Base-by-base conservation (phyloP, 2,113 vertebrate species). In the Hemicordylus capensis region DNA sequence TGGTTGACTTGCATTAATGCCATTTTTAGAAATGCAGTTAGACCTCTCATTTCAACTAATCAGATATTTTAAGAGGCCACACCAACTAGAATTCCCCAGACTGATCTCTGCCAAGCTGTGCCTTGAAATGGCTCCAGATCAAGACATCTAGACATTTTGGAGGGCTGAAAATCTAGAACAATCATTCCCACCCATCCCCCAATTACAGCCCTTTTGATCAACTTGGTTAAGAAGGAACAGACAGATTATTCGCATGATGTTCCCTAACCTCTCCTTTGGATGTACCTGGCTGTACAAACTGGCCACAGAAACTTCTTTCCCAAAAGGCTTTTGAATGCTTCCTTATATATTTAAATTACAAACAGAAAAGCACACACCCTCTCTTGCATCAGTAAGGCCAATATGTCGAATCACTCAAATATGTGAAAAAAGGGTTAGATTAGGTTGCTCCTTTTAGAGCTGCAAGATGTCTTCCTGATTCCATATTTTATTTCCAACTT, bases 291-390 rank as follows among this genome's bases (percentile, higher is more conserved):
- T 77, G 58, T 44, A 79, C 64, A 85, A 76, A 26, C 76, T 58
- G 83, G 77, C 81, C 90, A 26, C 19, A 79, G 0, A 4, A 34
- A 51, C 11, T 37, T 85, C 39, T 88, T 89, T 87, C 34, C 74
- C 86, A 24, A 91, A 39, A 88, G 70, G 15, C 4, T 88, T 10
- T 87, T 12, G 34, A 89, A 88, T 26, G 26, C 74, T 83, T 90
- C 58, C 31, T 76, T 58, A 51, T 56, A 15, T 56, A n/a, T 73
- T 72, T 74, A 87, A 90, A 91, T 3, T 20, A 83, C 5, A 85
- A 73, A 7, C 1, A 6, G 28, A 59, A 81, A 61, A 10, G 81
- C 17, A 22, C n/a, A n/a, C n/a, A n/a, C n/a, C 73, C 6, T 2
- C 67, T 46, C 56, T 63, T 63, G 67, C 39, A 85, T 73, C 90